Conservation (phyloP, 2,888 invertebrate species). For the Dromius quadrimaculatus region DNA sequence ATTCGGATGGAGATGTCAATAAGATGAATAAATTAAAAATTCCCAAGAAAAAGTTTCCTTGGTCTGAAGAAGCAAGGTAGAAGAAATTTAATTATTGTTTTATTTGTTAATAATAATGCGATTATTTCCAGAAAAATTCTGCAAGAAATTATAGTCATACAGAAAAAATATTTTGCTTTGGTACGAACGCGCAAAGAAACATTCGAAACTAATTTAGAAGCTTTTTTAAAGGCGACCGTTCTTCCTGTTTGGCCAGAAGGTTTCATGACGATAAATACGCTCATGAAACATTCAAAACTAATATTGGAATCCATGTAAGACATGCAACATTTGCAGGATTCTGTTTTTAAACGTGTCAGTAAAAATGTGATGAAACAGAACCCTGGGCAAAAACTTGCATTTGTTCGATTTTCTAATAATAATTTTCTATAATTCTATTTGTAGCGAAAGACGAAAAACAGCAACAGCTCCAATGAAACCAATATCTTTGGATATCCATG, state of each 20-base stretch:
- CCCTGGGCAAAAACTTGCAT: too few species aligned
- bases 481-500: slow-evolving; percentile 33
- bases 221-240: slow-evolving; percentile 67
- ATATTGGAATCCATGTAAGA: slow-evolving; percentile 55
- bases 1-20: slow-evolving; percentile 67
- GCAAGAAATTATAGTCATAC: slow-evolving; percentile 62
- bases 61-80: slow-evolving; percentile 76
- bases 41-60: slow-evolving; percentile 80
- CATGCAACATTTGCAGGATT: not conserved
- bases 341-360: not conserved
- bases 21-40: slow-evolving; percentile 68
- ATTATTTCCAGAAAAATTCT: slow-evolving; percentile 59
- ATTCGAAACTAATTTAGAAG: slow-evolving; percentile 67
- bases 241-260: slow-evolving; percentile 70
- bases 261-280: slow-evolving; percentile 67
- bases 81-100: slow-evolving; percentile 56
- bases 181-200: slow-evolving; percentile 67
- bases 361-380: not conserved
- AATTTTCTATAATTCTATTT: not conserved
- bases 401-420: not conserved
- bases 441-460: slow-evolving; percentile 18
- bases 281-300: slow-evolving; percentile 61
- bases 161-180: slow-evolving; percentile 62
- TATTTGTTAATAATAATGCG: slow-evolving; percentile 23
- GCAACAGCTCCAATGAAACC: slow-evolving; percentile 21